phyloP scores from a whole-genome alignment of 2,797 vertebrate species.

The Salmo trutta region DNA sequence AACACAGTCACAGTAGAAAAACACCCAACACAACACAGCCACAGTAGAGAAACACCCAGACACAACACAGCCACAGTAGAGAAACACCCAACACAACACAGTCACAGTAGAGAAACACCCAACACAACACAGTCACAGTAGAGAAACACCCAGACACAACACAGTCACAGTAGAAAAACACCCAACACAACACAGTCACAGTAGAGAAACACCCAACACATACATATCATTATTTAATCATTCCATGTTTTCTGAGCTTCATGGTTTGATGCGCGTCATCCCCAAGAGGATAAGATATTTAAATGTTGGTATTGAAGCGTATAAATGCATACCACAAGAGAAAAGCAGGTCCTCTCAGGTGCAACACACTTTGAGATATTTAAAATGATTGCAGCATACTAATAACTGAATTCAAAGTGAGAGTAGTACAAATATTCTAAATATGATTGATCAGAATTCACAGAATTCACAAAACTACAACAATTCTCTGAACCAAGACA shows the following conservation, averaged over 20 bases:
- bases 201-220: neutral
- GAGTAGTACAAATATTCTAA: neutral
- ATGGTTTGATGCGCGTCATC: neutral
- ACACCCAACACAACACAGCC: too few species aligned
- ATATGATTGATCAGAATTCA: neutral
- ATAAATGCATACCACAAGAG: neutral
- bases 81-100: too few species aligned
- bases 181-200: too few species aligned
- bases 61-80: too few species aligned
- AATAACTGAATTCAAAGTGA: neutral
- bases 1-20: too few species aligned
- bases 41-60: too few species aligned
- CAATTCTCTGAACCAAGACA: neutral
- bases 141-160: too few species aligned
- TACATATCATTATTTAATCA: neutral
- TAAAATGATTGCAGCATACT: neutral
- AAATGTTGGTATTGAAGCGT: constrained; percentile 5
- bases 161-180: too few species aligned
- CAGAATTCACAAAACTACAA: too few species aligned
- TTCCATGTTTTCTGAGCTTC: neutral
- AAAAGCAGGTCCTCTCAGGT: neutral
- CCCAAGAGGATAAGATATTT: neutral
- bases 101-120: too few species aligned
- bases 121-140: too few species aligned
- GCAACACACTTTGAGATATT: constrained; percentile 8